Percentiles rank a stretch among this genome's conserved stretches.
These are phyloP conservation scores for Pollenia amentaria DNA, from an alignment of 2,888 invertebrate genomes.

Conservation along the genomic window DNA sequence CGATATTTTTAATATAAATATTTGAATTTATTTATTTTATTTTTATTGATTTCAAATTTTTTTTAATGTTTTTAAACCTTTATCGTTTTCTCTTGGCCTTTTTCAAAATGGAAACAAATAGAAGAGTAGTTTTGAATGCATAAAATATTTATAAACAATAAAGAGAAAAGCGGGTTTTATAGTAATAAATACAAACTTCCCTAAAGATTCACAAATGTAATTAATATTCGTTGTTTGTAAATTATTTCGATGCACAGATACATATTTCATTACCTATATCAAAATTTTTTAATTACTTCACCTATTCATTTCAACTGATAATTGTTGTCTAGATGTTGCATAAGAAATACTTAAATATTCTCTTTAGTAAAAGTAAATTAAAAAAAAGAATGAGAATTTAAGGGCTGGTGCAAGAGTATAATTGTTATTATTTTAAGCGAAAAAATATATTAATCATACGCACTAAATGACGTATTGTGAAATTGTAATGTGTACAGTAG, in stretches of 20 bases:
- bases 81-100: constrained; percentile 32
- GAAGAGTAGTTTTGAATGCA: not conserved
- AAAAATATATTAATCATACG: constrained; percentile 49
- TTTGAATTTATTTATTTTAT: constrained; percentile 57
- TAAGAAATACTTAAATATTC: constrained; percentile 16
- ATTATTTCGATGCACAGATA: constrained; percentile 40
- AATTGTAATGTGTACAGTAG: not conserved
- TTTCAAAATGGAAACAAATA: constrained; percentile 16
- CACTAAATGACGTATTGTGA: not conserved
- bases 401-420: not conserved
- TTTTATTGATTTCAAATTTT: constrained; percentile 14
- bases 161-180: too few relatives aligned
- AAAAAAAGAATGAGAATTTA: not conserved
- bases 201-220: constrained; percentile 6
- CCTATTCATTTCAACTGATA: constrained; percentile 24
- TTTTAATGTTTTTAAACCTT: not conserved
- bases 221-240: constrained; percentile 38
- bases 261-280: constrained; percentile 65
- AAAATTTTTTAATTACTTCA: not conserved
- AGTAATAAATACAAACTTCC: constrained; percentile 39
- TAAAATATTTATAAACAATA: too few relatives aligned
- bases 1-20: constrained; percentile 36
- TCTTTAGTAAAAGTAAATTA: not conserved
- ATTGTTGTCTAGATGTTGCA: constrained; percentile 15
- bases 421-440: constrained; percentile 18